Base-by-base conservation (phyloP, 1,140 invertebrate species). In the Sitodiplosis mosellana region DNA sequence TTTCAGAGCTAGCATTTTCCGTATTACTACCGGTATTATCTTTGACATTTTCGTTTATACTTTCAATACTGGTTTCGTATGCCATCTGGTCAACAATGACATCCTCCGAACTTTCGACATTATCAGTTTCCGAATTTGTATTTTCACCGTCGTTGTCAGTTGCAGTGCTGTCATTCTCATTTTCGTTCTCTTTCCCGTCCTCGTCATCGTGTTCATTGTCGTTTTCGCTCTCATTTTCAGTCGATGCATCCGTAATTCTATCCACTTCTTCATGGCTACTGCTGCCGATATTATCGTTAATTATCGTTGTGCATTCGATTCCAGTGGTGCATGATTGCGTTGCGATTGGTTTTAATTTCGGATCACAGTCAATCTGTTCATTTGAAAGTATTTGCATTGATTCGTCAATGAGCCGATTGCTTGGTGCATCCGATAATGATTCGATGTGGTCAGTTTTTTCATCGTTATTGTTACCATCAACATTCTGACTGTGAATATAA, bases 301-400 rank as follows among this genome's bases (percentile, higher is more conserved):
- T 27, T 27, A 27, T 27, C 27, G 37, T 19, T 43, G 43, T 45
- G 21, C 43, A 45, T n/a, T 33, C 20, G 43, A 45, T 76, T 4
- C 79, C 78, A 14, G 78, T 78, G 14, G 74, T 71, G 55, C 81
- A 85, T 11, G 71, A 63, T 52, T 80, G 69, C 18, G 71, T 74
- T 43, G 71, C 69, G 19, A 68, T 64, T 1, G 81, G 82, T 54
- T 75, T 73, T 18, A 60, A 61, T 7, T 60, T 53, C 1, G 67
- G 67, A 51, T 74, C 68, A 52, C 76, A 78, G 27, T 27, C 27
- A 27, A 48, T 69, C 57, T 63, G 52, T 57, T 53, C 59, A 65
- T 47, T 60, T 58, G 48, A 65, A 55, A 12, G 54, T 52, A 52
- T 69, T 67, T 56, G 27, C 27, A 27, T 27, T 27, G 27, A 27